These are phyloP conservation scores for Acronicta alni DNA, from an alignment of 2,888 invertebrate species.

Conservation along the genomic window DNA sequence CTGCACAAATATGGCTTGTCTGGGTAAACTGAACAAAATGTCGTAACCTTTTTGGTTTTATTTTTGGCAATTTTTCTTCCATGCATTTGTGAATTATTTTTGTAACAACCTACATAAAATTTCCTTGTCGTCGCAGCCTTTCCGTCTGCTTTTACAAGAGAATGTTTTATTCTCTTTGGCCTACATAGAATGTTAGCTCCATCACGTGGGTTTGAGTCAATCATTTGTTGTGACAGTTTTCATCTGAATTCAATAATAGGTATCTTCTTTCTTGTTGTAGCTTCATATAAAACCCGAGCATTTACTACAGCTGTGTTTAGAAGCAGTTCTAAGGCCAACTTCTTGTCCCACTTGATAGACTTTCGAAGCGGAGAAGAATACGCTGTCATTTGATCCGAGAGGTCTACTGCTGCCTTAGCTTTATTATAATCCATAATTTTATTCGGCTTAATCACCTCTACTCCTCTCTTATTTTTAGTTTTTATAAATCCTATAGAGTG, in stretches of 20 bases:
- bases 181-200: constrained; percentile 7
- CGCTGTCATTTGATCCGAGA: no score
- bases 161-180: constrained; percentile 22
- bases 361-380: no score
- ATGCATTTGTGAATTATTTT: constrained; percentile 14
- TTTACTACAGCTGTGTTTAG: no score
- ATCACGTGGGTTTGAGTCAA: constrained; percentile 8
- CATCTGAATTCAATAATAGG: constrained; percentile 14
- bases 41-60: constrained; percentile 14
- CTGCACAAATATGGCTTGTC: neutral
- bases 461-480: no score
- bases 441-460: no score
- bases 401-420: no score
- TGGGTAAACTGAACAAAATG: neutral
- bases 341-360: no score
- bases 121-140: constrained; percentile 8
- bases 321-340: no score
- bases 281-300: no score
- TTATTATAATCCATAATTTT: no score
- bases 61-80: constrained; percentile 18
- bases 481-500: no score
- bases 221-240: constrained; percentile 5
- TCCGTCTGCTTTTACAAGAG: constrained; percentile 14
- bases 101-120: constrained; percentile 15
- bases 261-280: no score